These are phyloP conservation scores for Pogonophryne albipinna DNA, from an alignment of 2,797 vertebrate species.

Conservation along the genomic window DNA sequence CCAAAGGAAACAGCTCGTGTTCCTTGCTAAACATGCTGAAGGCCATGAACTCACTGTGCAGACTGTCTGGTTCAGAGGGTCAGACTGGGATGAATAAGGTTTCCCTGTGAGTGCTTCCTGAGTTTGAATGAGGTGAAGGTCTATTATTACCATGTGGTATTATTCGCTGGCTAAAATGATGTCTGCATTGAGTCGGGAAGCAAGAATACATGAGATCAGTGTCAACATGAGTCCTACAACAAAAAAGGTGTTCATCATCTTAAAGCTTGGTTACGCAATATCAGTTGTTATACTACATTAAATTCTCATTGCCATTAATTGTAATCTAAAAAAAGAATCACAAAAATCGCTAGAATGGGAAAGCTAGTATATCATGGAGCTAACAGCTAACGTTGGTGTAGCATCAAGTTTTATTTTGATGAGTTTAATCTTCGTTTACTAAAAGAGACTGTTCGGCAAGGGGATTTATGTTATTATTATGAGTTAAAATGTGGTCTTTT, in stretches of 20 bases:
- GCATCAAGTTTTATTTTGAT: too few species aligned
- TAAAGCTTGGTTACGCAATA: too few species aligned
- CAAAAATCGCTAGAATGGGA: too few species aligned
- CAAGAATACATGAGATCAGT: neutral
- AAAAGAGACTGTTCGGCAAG: too few species aligned
- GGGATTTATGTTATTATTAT: too few species aligned
- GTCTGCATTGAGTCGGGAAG: neutral
- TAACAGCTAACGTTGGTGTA: too few species aligned
- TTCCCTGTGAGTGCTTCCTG: constrained; percentile 47
- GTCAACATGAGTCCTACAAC: neutral
- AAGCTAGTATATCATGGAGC: too few species aligned
- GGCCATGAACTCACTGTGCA: constrained; percentile 32
- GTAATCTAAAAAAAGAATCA: too few species aligned
- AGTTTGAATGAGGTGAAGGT: constrained; percentile 45
- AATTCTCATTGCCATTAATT: too few species aligned
- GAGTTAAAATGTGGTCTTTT: too few species aligned
- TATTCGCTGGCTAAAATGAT: constrained; percentile 14
- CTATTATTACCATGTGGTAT: constrained; percentile 37
- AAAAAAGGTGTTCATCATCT: neutral
- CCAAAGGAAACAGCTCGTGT: constrained; percentile 67
- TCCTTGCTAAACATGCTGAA: constrained; percentile 73
- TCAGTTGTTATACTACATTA: too few species aligned
- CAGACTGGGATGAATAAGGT: constrained; percentile 54
- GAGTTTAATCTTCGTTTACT: too few species aligned
- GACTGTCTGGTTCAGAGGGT: constrained; percentile 64